Conservation (phyloP, 1,140 invertebrate species). For the Olivierus martensii region DNA sequence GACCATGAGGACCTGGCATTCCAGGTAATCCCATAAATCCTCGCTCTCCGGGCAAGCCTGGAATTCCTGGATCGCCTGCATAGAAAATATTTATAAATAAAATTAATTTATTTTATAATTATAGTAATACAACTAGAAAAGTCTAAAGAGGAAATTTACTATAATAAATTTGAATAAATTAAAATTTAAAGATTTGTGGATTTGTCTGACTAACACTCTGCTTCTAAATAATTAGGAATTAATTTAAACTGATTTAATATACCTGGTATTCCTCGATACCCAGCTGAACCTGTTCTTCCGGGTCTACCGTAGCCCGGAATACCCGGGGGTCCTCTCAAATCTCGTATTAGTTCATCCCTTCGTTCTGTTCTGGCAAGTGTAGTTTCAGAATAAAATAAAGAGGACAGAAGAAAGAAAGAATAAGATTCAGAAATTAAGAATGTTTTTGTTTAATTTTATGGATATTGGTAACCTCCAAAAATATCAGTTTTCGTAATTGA, state of each 20-base stretch:
- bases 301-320: slow-evolving; percentile 31
- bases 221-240: too few relatives aligned
- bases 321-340: slow-evolving; percentile 37
- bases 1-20: slow-evolving; percentile 41
- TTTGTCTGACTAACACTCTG: too few relatives aligned
- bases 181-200: too few relatives aligned
- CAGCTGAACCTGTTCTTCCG: slow-evolving; percentile 29
- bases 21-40: slow-evolving; percentile 51
- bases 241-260: background rate
- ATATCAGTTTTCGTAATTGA: too few relatives aligned
- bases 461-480: background rate
- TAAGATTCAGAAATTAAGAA: background rate
- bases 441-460: background rate
- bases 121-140: too few relatives aligned
- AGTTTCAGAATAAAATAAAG: background rate
- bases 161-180: too few relatives aligned
- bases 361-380: slow-evolving; percentile 29
- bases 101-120: too few relatives aligned
- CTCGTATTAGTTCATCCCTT: slow-evolving; percentile 38
- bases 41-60: slow-evolving; percentile 39
- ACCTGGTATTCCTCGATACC: slow-evolving; percentile 37
- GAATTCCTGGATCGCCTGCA: slow-evolving; percentile 37
- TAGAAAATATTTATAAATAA: too few relatives aligned
- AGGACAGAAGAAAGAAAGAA: background rate
- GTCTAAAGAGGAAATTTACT: too few relatives aligned